phyloP scores from a whole-genome alignment of 2,797 vertebrate species.

The Microctenopoma lineatum region DNA sequence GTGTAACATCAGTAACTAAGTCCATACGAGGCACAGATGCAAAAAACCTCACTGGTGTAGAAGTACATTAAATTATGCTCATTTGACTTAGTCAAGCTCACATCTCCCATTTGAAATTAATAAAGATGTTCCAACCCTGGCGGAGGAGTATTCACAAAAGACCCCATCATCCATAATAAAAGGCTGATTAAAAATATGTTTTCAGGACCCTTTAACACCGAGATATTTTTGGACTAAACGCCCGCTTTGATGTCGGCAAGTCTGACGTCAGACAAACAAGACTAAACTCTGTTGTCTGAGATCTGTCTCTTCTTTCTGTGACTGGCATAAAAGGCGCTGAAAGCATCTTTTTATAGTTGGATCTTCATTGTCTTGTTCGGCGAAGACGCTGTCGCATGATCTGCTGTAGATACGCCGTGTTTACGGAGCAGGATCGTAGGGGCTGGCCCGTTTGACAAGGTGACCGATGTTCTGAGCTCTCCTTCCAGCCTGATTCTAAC shows the following conservation, averaged over 20 bases:
- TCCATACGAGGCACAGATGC: too few species aligned
- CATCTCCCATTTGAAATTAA: background rate
- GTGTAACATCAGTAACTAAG: background rate
- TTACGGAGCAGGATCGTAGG: background rate
- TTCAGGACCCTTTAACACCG: background rate
- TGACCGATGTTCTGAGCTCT: background rate
- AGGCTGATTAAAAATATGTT: constrained; percentile 16
- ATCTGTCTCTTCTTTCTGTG: constrained; percentile 36
- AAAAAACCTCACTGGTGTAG: background rate
- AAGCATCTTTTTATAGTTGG: constrained; percentile 27
- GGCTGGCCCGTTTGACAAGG: background rate
- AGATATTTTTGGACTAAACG: constrained; percentile 43
- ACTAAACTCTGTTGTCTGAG: constrained; percentile 17
- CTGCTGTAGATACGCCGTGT: constrained; percentile 2
- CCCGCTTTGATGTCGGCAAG: constrained; percentile 15
- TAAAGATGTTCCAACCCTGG: background rate
- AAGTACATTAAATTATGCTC: background rate
- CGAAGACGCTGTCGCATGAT: constrained; percentile 1
- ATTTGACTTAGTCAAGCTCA: background rate
- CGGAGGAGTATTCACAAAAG: constrained; percentile 1
- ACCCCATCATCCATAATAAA: background rate
- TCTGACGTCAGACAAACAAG: constrained; percentile 34
- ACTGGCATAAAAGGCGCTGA: constrained; percentile 11
- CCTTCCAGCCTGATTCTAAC: background rate
- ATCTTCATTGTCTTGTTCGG: constrained; percentile 32